Evolutionary conservation across 2,113 vertebrate genomes (phyloP), one percentile per base, ranked within the genome.

Genomic region (Pangasianodon gigas): DNA sequence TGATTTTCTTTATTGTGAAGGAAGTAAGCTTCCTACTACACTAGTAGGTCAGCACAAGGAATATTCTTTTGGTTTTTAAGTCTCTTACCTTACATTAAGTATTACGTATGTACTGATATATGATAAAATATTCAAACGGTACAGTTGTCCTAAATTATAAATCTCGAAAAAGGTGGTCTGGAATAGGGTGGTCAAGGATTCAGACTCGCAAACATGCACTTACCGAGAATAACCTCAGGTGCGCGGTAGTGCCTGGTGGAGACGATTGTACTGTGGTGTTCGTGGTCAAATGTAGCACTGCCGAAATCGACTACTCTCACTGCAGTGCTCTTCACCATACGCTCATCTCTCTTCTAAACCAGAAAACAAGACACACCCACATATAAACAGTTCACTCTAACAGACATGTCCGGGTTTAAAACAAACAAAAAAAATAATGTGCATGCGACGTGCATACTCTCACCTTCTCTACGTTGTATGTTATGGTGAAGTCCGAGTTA

Each of bases 201-300:
- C 24, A 1, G 1, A 4, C 67, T 37, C 18, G n/a, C 5, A 18
- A 13, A 67, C 65, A 3, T 19, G 10, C 11, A 87, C 97, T 93
- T 90, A 99, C 98, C 98, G 44, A 99, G 95, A 32, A 99, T 97
- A 93, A 99, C 98, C 92, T 99, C 98, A 0, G 98, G 98, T 6
- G 98, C 98, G 56, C 98, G 94, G 94, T 99, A 99, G 89, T 99
- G 98, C 86, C 98, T 96, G 1, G 98, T 99, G 1, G 98, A 99
- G 80, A 99, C 97, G 4, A 99, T 95, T 4, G 96, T 96, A 65
- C 98, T 99, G 95, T 99, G 98, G 85, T 99, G 97, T 85, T 99
- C 98, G 0, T 98, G 97, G 92, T 99, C 98, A 75, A 99, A 99
- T 0, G 98, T 99, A 94, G 98, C 98, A 0, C 98, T 99, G 93